phyloP scores from a whole-genome alignment of 1,140 invertebrate genomes.

The Scaptomyza graminum region DNA sequence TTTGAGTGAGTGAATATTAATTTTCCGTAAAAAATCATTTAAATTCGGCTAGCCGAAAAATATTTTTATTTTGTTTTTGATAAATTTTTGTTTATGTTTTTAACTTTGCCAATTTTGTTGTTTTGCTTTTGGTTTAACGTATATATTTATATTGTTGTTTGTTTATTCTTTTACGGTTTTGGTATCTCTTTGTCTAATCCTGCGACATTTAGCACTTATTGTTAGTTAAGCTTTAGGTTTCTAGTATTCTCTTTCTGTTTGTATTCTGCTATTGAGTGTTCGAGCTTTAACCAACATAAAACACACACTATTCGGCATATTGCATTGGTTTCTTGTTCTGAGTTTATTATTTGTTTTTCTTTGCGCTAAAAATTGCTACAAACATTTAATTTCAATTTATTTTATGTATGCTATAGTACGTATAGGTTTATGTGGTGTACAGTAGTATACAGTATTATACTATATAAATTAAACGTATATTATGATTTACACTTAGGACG shows the following conservation, averaged over 20 bases:
- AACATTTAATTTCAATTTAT: conserved; percentile 77
- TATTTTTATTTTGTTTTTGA: conserved; percentile 19
- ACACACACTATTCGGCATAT: conserved; percentile 52
- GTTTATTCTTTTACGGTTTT: conserved; percentile 47
- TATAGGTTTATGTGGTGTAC: conserved; percentile 42
- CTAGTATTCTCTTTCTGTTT: conserved; percentile 20
- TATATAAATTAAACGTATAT: conserved; percentile 72
- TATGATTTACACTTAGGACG: conserved; percentile 62
- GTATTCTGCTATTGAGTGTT: background rate
- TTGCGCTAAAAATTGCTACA: conserved; percentile 48
- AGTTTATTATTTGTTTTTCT: conserved; percentile 39
- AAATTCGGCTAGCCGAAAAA: conserved; percentile 28
- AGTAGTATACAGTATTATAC: conserved; percentile 49
- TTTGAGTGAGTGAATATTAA: too few relatives aligned
- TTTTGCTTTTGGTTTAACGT: conserved; percentile 37
- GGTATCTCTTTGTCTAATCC: conserved; percentile 64
- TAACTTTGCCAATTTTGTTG: conserved; percentile 32
- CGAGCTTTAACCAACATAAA: conserved; percentile 34
- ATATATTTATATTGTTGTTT: conserved; percentile 23
- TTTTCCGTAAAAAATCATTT: conserved; percentile 6
- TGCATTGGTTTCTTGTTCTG: conserved; percentile 37
- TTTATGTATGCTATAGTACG: conserved; percentile 32
- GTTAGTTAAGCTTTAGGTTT: conserved; percentile 40
- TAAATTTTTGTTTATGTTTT: too few relatives aligned
- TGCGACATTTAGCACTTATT: conserved; percentile 51